Evolutionary conservation across 2,113 vertebrate genomes (phyloP), one percentile per base, ranked within the genome.

Genomic region (Pangasianodon hypophthalmus): DNA sequence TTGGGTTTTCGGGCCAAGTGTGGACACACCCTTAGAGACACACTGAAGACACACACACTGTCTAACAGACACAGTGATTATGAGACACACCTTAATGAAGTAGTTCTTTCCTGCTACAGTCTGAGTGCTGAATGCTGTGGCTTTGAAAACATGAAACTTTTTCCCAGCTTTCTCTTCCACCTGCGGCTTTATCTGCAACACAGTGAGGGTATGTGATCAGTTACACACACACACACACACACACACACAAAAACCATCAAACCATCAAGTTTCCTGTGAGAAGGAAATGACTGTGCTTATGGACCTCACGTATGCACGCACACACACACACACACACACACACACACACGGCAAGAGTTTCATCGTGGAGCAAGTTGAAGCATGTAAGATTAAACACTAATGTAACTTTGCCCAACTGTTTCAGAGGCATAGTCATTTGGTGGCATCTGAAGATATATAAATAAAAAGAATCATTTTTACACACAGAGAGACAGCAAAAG

Each of bases 51-150:
- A 44, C 71, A 75, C 71, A 73, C 71, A 44, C 37, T 11, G 29
- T 29, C 24, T 29, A 48, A 50, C 10, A 79, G 2, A 48, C 75
- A 80, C 77, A 54, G 16, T 16, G 11, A 18, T n/a, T 48, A 13
- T n/a, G 46, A 80, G 46, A 82, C 87, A 90, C 91, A 98, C 97
- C 97, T 98, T 98, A 73, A 99, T 93, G 14, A 96, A 97, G 92
- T 94, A 97, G 91, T 96, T 97, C 0, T 0, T 94, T 32, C 98
- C 97, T 0, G 95, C 89, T 37, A 98, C 97, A 21, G 95, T 0
- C 91, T 98, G 97, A 0, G 11, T 87, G 82, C 0, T 95, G 91
- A 87, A 98, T 0, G 0, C 3, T 37, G 92, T 86, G 0, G 96
- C 96, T 21, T 1, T 48, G 46, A 97, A 98, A 0, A 7, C 37